These are phyloP conservation scores for Carollia perspicillata DNA, from an alignment of 2,113 vertebrate genomes.

Conservation along the genomic window DNA sequence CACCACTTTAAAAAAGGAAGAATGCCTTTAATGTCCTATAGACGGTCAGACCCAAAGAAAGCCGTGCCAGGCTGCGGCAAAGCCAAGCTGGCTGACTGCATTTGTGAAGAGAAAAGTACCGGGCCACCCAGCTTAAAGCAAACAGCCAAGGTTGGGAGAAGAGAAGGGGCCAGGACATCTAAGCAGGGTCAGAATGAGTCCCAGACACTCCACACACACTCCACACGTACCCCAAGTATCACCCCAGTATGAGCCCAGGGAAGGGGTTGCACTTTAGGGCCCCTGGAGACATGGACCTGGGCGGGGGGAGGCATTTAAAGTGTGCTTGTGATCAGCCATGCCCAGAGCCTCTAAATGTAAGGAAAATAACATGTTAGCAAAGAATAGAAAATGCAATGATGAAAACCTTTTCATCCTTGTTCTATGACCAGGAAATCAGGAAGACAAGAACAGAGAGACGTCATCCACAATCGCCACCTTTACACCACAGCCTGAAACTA, in stretches of 20 bases:
- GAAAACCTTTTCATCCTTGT: background rate
- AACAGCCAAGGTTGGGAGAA: background rate
- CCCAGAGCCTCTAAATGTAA: background rate
- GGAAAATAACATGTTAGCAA: background rate
- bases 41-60: constrained; percentile 15
- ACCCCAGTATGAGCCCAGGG: background rate
- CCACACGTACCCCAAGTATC: background rate
- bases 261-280: background rate
- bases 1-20: constrained; percentile 9
- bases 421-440: background rate
- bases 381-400: background rate
- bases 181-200: background rate
- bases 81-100: background rate
- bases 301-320: background rate
- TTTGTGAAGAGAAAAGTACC: background rate
- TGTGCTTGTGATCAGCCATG: background rate
- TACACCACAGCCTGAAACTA: background rate
- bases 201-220: background rate
- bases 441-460: background rate
- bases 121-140: background rate
- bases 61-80: background rate
- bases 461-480: background rate
- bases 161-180: background rate
- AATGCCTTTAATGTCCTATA: constrained; percentile 40
- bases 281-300: background rate